phyloP scores from a whole-genome alignment of 2,797 vertebrate genomes.

The Enteromius thamalakanensis region DNA sequence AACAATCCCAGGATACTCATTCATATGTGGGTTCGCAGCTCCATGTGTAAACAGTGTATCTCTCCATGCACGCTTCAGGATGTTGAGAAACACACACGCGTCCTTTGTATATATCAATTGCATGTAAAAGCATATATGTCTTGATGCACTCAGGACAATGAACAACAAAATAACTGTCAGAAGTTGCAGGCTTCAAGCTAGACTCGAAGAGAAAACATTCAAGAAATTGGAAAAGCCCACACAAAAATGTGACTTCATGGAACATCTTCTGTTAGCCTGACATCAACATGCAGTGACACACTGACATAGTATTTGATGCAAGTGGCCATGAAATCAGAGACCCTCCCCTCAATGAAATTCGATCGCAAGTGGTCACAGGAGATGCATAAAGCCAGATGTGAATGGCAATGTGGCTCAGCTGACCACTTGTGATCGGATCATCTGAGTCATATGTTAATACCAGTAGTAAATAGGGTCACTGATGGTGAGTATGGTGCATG shows the following conservation, averaged over 20 bases:
- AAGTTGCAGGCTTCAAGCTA: neutral
- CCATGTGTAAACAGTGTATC: neutral
- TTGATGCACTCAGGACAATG: neutral
- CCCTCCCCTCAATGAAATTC: neutral
- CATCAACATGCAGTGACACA: constrained; percentile 9
- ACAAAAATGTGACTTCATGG: neutral
- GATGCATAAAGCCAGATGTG: neutral
- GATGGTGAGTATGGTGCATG: neutral
- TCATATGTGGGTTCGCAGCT: neutral
- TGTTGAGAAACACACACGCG: too few relatives aligned
- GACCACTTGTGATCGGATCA: neutral
- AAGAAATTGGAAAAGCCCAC: neutral
- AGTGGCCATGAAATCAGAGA: neutral
- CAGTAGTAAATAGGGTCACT: neutral
- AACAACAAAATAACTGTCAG: neutral
- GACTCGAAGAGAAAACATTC: neutral
- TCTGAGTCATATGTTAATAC: neutral
- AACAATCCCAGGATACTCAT: neutral
- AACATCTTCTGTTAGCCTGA: neutral
- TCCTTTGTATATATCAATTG: neutral
- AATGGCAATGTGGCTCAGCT: neutral
- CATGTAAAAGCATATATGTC: neutral
- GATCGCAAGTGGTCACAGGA: neutral
- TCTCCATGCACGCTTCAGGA: too few relatives aligned
- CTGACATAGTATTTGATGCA: neutral